Conservation (phyloP, 2,113 vertebrate species). For the rat (Rattus norvegicus) region GRCr8 NC_086027.1:76013501-76014000, state of each 20-base stretch:
- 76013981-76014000: constrained; percentile 11
- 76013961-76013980: neutral
- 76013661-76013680: neutral
- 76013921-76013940: neutral
- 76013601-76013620: neutral
- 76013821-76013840: neutral
- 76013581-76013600: neutral
- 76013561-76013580: neutral
- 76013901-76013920: constrained; percentile 8
- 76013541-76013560: neutral
- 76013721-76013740: neutral
- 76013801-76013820: neutral
- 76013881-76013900: neutral
- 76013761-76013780: neutral
- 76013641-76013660: neutral
- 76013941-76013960: neutral
- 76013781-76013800: neutral
- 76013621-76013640: neutral
- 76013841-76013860: neutral
- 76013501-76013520: constrained; percentile 50
- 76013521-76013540: constrained; percentile 16
- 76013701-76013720: constrained; percentile 34
- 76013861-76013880: neutral
- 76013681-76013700: neutral
- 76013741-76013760: neutral